A percentile compares a stretch with the other conserved stretches of the same genome.
phyloP scores from a whole-genome alignment of 2,797 vertebrate genomes.

The Phrynocephalus vlangalii region DNA sequence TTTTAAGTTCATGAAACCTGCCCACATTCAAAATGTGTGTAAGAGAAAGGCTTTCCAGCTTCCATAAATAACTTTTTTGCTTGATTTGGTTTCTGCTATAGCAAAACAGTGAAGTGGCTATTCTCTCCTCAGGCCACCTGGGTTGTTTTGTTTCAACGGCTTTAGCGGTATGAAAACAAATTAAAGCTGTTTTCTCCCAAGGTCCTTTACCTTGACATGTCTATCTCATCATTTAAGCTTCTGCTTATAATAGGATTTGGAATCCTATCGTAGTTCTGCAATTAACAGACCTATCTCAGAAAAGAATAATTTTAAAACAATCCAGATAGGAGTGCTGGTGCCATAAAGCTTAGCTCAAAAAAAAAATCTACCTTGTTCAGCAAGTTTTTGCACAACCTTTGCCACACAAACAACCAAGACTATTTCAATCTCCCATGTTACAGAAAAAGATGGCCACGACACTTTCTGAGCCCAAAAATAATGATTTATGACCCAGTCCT shows the following conservation, averaged over 20 bases:
- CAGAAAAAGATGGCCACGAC: neutral
- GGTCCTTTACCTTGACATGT: slow-evolving; percentile 13
- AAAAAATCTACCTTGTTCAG: neutral
- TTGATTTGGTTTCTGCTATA: neutral
- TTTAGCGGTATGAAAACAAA: slow-evolving; percentile 32
- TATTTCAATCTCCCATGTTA: slow-evolving; percentile 37
- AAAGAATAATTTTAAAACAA: slow-evolving; percentile 33
- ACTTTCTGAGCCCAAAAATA: slow-evolving; percentile 8
- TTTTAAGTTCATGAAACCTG: slow-evolving; percentile 2
- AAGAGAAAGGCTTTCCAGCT: neutral
- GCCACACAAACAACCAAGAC: slow-evolving; percentile 10
- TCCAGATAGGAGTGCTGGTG: neutral
- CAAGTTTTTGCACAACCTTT: slow-evolving; percentile 30
- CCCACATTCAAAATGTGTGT: slow-evolving; percentile 3
- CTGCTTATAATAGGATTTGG: neutral
- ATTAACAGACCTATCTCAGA: slow-evolving; percentile 37
- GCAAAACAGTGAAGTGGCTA: neutral
- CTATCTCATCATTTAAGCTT: slow-evolving; percentile 20
- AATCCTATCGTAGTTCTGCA: neutral
- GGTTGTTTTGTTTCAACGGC: slow-evolving; percentile 26
- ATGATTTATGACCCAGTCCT: slow-evolving; percentile 10
- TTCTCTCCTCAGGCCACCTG: neutral
- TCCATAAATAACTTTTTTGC: slow-evolving; percentile 4
- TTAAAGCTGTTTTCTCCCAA: slow-evolving; percentile 41
- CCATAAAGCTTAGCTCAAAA: slow-evolving; percentile 31